Evolutionary conservation across 2,888 invertebrate species (phyloP).

Genomic region (Cepaea hortensis): DNA sequence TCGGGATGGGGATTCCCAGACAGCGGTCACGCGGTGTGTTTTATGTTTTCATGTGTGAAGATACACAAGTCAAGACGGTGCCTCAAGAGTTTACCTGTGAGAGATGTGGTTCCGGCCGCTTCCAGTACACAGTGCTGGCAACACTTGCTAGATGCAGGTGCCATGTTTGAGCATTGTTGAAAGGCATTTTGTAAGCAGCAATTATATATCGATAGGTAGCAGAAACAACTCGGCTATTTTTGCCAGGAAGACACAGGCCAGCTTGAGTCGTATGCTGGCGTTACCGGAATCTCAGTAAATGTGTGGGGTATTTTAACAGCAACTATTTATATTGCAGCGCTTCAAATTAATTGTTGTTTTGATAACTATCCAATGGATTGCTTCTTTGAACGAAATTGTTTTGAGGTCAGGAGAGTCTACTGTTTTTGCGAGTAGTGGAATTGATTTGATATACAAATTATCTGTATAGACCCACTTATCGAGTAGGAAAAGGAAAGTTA

Average conservation of each 20-base stretch:
- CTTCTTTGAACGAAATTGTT: too few species aligned
- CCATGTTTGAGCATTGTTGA: constrained; percentile 20
- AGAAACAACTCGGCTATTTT: constrained; percentile 23
- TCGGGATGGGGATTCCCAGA: not conserved
- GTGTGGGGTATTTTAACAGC: too few species aligned
- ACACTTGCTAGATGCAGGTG: constrained; percentile 23
- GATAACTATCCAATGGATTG: too few species aligned
- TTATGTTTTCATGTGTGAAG: not conserved
- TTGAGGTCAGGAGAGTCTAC: too few species aligned
- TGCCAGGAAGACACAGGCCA: constrained; percentile 7
- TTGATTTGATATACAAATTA: too few species aligned
- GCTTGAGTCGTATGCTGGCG: not conserved
- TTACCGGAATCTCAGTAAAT: not conserved
- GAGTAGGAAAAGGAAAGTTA: too few species aligned
- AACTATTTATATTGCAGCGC: too few species aligned
- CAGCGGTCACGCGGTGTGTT: not conserved
- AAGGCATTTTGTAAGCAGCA: constrained; percentile 26
- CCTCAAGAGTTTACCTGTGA: constrained; percentile 4
- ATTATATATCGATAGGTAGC: constrained; percentile 23
- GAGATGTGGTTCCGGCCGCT: not conserved
- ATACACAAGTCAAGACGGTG: constrained; percentile 9
- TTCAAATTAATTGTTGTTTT: too few species aligned
- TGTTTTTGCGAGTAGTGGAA: too few species aligned
- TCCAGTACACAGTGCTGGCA: constrained; percentile 17
- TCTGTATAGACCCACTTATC: too few species aligned